Evolutionary conservation across 2,113 vertebrate species (phyloP).

Genomic region (Herpetotheres cachinnans): DNA sequence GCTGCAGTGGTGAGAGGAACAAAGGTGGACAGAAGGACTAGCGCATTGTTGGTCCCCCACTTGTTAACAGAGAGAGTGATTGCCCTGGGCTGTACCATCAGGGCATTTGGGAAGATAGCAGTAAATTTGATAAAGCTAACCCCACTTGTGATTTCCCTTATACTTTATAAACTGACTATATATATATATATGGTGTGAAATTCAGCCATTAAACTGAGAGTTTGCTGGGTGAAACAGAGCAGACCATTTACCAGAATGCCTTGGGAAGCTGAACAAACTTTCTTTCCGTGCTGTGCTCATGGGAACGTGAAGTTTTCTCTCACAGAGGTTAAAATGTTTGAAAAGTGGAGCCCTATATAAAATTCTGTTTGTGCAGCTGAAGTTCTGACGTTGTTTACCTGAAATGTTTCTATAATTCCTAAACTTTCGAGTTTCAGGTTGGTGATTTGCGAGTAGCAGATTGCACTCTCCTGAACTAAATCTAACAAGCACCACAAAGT

Average conservation of each 20-base stretch:
- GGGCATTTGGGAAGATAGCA: background rate
- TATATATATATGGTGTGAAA: background rate
- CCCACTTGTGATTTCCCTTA: background rate
- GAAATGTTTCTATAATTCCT: constrained; percentile 49
- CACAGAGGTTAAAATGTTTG: background rate
- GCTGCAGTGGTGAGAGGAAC: background rate
- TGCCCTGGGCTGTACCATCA: background rate
- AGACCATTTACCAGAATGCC: constrained; percentile 2
- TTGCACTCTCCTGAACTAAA: constrained; percentile 69
- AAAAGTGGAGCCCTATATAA: background rate
- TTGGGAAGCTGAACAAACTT: constrained; percentile 10
- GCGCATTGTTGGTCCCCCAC: background rate
- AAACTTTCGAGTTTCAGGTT: constrained; percentile 48
- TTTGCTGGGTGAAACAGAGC: background rate
- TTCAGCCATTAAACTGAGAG: background rate
- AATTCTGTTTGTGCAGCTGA: constrained; percentile 1
- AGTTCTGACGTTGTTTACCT: constrained; percentile 41
- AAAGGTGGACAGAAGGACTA: background rate
- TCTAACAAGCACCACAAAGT: constrained; percentile 60
- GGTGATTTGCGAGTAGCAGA: constrained; percentile 68
- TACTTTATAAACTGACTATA: background rate
- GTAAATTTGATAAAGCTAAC: background rate
- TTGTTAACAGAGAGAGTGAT: background rate
- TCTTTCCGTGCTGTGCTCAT: background rate
- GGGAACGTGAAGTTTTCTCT: background rate